A percentile compares a stretch with the other conserved stretches of the same genome.
Evolutionary conservation across 2,888 invertebrate species (phyloP).

Genomic region (Lapara coniferarum): DNA sequence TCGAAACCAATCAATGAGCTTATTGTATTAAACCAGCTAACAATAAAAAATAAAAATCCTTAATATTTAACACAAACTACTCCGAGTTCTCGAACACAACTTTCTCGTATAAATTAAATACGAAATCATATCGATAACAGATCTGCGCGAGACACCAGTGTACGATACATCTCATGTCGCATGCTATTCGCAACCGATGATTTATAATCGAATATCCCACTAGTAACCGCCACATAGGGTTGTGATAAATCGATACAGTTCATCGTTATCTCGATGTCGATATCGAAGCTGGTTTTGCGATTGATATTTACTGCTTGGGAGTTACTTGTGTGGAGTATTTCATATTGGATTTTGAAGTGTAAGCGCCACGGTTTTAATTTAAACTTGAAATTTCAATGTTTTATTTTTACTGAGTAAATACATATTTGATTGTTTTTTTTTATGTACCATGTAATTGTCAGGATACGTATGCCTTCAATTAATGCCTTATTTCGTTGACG

Average conservation of each 20-base stretch:
- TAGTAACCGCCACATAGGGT: constrained; percentile 28
- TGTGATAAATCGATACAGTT: constrained; percentile 22
- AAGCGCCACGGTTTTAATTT: neutral
- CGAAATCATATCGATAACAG: constrained; percentile 26
- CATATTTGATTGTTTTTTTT: neutral
- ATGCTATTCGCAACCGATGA: constrained; percentile 31
- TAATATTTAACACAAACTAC: constrained; percentile 1
- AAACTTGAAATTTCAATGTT: neutral
- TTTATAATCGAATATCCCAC: constrained; percentile 30
- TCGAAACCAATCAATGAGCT: too few species aligned
- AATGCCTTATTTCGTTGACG: too few species aligned
- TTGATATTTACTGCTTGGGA: constrained; percentile 14
- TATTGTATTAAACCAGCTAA: too few species aligned
- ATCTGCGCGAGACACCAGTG: constrained; percentile 20
- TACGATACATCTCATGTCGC: constrained; percentile 23
- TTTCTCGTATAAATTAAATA: constrained; percentile 16
- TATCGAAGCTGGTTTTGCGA: constrained; percentile 17
- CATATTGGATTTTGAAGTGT: neutral
- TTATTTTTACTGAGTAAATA: neutral
- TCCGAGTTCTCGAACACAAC: neutral
- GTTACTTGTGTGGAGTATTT: neutral
- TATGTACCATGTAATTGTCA: neutral
- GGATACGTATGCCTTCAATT: too few species aligned
- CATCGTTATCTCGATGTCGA: constrained; percentile 20
- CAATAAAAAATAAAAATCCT: too few species aligned